Base-by-base conservation (phyloP, 2,113 vertebrate genomes). In the Neotragus moschatus region DNA sequence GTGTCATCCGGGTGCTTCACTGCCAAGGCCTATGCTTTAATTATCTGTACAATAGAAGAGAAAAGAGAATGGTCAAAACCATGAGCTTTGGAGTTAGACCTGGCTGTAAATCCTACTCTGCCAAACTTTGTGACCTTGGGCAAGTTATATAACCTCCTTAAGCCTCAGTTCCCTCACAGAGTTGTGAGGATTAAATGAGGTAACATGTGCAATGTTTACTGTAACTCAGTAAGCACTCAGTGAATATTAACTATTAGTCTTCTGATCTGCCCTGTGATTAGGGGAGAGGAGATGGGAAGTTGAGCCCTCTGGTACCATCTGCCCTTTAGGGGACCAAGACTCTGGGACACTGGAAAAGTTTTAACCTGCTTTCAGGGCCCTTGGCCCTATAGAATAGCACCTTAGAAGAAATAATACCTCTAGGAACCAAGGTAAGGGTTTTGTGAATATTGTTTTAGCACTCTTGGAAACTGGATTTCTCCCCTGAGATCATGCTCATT, bases 341-440 rank as follows among this genome's bases (percentile, higher is more conserved):
- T 80, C 47, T 82, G 60, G 51, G 63, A 36, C 93, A 79, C 45
- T 81, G 36, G 51, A 51, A 75, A 94, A 70, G 33, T 73, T 97
- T 93, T 80, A 43, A 51, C 26, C 87, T 93, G 23, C 49, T 91
- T 95, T 94, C 39, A 96, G 77, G 36, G 82, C 92, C 15, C 82
- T 61, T 92, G 21, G 7, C 79, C 28, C 6, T 84, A 92, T 63
- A 63, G 49, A 85, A 95, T 86, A 95, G 30, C 55, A 84, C 73
- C 36, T 43, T 81, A 94, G 58, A 77, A 89, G 39, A 92, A 92
- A 70, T 88, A 92, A 53, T 36, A 82, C 70, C 47, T 88, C 60
- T 88, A 89, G 84, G 88, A 97, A 87, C 45, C 56, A 61, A 92
- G 92, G 70, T 84, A 94, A 94, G 56, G 45, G 86, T 91, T 96